Conservation (phyloP, 2,888 invertebrate genomes). For the Scaptomyza flava region DNA sequence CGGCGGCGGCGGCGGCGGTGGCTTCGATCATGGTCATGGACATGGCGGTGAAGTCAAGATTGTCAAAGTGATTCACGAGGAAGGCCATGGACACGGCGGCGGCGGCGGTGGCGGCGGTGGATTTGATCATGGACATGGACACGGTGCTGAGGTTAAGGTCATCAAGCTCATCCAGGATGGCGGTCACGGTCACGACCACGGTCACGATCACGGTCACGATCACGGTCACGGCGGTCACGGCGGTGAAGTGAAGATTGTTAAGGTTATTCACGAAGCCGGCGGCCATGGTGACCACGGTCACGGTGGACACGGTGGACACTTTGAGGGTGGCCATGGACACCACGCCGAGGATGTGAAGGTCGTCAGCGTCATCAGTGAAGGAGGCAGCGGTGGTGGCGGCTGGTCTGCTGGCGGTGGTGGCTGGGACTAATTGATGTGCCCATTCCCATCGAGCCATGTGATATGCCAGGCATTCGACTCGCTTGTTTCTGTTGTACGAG, state of each 20-base stretch:
- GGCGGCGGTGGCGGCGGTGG: conserved; percentile 26
- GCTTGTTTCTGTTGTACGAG: conserved; percentile 68
- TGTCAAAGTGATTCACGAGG: conserved; percentile 58
- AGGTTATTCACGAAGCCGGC: conserved; percentile 52
- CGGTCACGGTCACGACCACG: conserved; percentile 7
- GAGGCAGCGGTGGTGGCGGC: conserved; percentile 20
- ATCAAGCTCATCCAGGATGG: conserved; percentile 28
- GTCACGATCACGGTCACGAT: conserved; percentile 5
- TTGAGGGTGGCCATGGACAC: conserved; percentile 30
- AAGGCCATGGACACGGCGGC: conserved; percentile 32
- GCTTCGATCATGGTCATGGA: conserved; percentile 22
- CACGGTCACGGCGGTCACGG: conserved; percentile 25
- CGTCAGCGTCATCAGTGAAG: conserved; percentile 43
- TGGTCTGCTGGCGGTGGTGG: conserved; percentile 46
- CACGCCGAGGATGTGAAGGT: conserved; percentile 46
- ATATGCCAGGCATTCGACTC: conserved; percentile 54
- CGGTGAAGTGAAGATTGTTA: conserved; percentile 58
- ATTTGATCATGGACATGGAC: background rate
- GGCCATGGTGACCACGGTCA: conserved; percentile 33
- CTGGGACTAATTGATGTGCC: conserved; percentile 34
- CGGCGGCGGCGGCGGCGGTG: conserved; percentile 26
- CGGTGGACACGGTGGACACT: conserved; percentile 35
- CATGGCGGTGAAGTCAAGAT: conserved; percentile 54
- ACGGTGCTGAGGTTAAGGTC: conserved; percentile 28
- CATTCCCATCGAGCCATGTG: conserved; percentile 28